Conservation (phyloP, 1,140 invertebrate genomes). For the Contarinia nasturtii region DNA sequence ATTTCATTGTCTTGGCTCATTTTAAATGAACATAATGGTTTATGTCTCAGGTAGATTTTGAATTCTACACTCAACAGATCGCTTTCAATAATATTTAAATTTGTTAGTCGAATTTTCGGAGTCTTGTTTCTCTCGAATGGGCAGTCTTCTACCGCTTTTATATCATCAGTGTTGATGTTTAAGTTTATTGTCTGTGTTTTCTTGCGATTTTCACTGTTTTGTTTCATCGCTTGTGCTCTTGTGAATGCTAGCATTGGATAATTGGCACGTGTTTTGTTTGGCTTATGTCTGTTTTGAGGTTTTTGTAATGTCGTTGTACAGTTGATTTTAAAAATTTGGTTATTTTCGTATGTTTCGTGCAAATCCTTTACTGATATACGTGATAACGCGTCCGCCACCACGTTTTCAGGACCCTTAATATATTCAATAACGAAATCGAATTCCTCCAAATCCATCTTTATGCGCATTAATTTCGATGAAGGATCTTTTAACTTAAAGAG, state of each 20-base stretch:
- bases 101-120: not conserved
- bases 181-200: not conserved
- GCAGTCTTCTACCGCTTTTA: too few relatives aligned
- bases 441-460: constrained; percentile 3
- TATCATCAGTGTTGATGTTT: too few relatives aligned
- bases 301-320: too few relatives aligned
- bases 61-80: too few relatives aligned
- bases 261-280: too few relatives aligned
- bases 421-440: constrained; percentile 13
- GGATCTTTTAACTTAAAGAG: constrained; percentile 7
- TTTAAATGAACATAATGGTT: too few relatives aligned
- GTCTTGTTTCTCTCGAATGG: not conserved
- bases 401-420: not conserved
- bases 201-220: not conserved
- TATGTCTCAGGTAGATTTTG: too few relatives aligned
- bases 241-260: too few relatives aligned
- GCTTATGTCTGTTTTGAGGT: too few relatives aligned
- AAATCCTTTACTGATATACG: constrained; percentile 1
- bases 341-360: too few relatives aligned
- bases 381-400: constrained; percentile 8
- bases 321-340: too few relatives aligned
- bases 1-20: too few relatives aligned
- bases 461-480: not conserved
- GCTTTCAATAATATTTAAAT: not conserved
- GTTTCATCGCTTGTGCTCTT: not conserved